Base-by-base conservation (phyloP, 2,113 vertebrate genomes). In the Euleptes europaea region DNA sequence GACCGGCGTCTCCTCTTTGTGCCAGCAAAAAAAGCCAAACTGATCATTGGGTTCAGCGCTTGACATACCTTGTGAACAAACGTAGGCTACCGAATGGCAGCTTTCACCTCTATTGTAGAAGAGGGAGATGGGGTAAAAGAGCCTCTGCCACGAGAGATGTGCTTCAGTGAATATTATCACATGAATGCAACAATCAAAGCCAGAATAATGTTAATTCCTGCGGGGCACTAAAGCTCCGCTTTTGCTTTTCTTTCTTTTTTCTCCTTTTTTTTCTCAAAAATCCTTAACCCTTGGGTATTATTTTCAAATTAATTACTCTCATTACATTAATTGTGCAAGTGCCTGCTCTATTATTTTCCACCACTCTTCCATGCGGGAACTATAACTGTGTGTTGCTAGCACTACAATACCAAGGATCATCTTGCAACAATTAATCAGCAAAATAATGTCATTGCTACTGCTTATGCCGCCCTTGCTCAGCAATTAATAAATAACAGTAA, bases 401-500 rank as follows among this genome's bases (percentile, higher is more conserved):
- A 93, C 94, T 94, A 92, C 5, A 92, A 84, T 92, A 88, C 84
- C 69, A 11, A 90, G 93, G 93, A 92, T 83, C 88, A n/a, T 82
- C 67, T 33, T 10, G 91, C 90, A 91, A 93, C 91, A 93, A 95
- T 94, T 94, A 94, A 92, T 93, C 92, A 88, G 91, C 60, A 85
- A 92, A 94, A 89, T 90, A 93, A 90, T 73, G 82, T 85, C 21
- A 44, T 85, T 89, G 90, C 91, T 84, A 78, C 92, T 89, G 86
- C 91, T 83, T 89, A 73, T 78, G 1, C 87, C 77, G 82, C 87
- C 91, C 90, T 95, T 94, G 94, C 93, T 93, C 93, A 95, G 93
- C 92, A 95, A 91, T 93, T 90, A 95, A 94, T 94, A 95, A 94
- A 95, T 94, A 95, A 94, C 94, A 93, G 94, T 95, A 93, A 95